Evolutionary conservation across 2,888 invertebrate genomes (phyloP).

Genomic region (Perithous albicinctus): DNA sequence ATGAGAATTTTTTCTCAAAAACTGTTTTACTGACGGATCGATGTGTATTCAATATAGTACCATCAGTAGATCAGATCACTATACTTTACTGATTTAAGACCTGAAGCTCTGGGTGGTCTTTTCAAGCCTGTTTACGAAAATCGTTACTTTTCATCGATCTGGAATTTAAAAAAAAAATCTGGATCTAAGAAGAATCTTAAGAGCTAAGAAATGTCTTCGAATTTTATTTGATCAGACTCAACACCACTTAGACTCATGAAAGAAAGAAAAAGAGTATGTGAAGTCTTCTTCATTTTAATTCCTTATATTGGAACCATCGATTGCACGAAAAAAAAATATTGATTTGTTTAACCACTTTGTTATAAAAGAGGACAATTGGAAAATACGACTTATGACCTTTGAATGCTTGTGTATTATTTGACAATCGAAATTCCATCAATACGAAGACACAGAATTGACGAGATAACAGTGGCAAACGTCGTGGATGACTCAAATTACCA

Average conservation of each 20-base stretch:
- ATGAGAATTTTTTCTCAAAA: neutral
- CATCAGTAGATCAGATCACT: neutral
- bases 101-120: too few relatives aligned
- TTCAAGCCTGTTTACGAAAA: too few relatives aligned
- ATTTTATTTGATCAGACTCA: too few relatives aligned
- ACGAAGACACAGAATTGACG: neutral
- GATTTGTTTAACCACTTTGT: neutral
- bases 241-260: too few relatives aligned
- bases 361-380: neutral
- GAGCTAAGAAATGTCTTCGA: too few relatives aligned
- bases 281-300: too few relatives aligned
- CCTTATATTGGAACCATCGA: neutral
- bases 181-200: too few relatives aligned
- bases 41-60: neutral
- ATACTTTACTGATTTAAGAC: too few relatives aligned
- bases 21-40: neutral
- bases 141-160: too few relatives aligned
- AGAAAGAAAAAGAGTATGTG: too few relatives aligned
- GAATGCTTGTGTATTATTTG: neutral
- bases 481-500: conserved; percentile 15
- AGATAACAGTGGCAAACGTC: conserved; percentile 14
- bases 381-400: neutral
- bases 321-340: neutral
- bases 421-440: conserved; percentile 5
- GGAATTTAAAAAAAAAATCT: too few relatives aligned